Evolutionary conservation across 2,888 invertebrate genomes (phyloP).

Genomic region (Phymatocera aterrima): DNA sequence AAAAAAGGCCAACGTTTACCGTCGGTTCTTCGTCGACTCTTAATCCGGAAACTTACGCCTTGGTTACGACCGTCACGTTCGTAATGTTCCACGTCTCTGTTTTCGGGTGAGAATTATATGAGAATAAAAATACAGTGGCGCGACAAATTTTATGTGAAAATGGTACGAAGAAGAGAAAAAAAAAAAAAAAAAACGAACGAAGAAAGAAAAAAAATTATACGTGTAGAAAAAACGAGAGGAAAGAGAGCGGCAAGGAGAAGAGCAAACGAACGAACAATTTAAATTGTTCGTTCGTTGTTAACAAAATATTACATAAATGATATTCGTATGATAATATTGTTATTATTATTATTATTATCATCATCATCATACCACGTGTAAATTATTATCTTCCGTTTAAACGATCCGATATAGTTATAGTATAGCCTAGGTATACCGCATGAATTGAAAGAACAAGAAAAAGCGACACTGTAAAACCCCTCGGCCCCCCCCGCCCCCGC

Average conservation of each 20-base stretch:
- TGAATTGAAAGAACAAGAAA: background rate
- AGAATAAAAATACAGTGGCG: background rate
- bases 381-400: slow-evolving; percentile 5
- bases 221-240: background rate
- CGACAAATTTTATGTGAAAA: too few species aligned
- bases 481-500: too few species aligned
- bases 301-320: background rate
- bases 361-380: background rate
- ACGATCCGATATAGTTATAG: slow-evolving; percentile 18
- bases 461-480: too few species aligned
- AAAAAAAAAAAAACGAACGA: background rate
- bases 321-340: background rate
- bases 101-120: background rate
- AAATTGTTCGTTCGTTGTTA: slow-evolving; percentile 16
- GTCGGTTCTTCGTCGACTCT: slow-evolving; percentile 32
- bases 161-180: background rate
- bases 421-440: too few species aligned
- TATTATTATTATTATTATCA: too few species aligned
- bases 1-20: slow-evolving; percentile 58
- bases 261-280: background rate
- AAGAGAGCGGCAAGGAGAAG: background rate
- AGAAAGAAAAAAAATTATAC: background rate
- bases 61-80: background rate
- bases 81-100: background rate
- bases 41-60: slow-evolving; percentile 12